A percentile compares a stretch with the other conserved stretches of the same genome.
Evolutionary conservation across 23 tunicate genomes (phyloP).

Genomic region (Trididemnum miniatum): DNA sequence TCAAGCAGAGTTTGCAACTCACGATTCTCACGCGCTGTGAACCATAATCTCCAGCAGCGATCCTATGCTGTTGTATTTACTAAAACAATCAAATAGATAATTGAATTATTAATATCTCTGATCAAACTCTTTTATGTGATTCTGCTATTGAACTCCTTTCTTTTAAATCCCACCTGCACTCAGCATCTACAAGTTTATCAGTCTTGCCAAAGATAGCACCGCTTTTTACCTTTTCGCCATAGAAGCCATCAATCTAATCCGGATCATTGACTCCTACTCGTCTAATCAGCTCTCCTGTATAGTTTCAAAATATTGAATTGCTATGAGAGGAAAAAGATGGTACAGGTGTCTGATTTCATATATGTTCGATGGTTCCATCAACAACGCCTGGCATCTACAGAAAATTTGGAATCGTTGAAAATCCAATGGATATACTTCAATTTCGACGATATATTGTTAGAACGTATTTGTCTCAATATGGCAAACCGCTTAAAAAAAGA

Average conservation of each 20-base stretch:
- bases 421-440: not conserved
- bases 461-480: not conserved
- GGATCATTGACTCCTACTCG: not conserved
- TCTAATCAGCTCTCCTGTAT: not conserved
- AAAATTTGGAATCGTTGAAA: not conserved
- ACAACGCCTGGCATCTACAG: conserved; percentile 13
- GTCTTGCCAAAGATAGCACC: not conserved
- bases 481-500: conserved; percentile 2
- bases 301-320: not conserved
- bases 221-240: not conserved
- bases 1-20: no score
- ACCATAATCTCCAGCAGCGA: no score
- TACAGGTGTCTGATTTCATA: conserved; percentile 9
- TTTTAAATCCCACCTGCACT: not conserved
- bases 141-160: not conserved
- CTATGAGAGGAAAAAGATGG: conserved; percentile 10
- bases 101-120: no score
- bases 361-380: not conserved
- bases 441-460: conserved; percentile 9
- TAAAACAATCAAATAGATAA: no score
- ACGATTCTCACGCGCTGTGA: no score
- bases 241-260: not conserved
- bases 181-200: not conserved
- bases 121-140: not conserved
- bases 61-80: no score